These are phyloP conservation scores for Ceyx melanurus DNA, from an alignment of 2,113 vertebrate genomes.

Conservation along the genomic window DNA sequence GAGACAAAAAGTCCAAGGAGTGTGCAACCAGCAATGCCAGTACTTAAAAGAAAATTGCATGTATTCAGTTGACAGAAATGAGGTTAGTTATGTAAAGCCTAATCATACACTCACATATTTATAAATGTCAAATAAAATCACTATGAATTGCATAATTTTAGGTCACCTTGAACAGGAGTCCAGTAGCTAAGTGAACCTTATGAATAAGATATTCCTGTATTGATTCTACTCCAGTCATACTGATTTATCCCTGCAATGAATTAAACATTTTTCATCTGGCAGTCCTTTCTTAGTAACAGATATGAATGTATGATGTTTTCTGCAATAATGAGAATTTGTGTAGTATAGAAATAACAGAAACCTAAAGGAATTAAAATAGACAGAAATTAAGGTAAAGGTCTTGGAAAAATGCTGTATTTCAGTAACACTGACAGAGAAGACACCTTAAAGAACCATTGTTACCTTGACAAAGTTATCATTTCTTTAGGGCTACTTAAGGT, in stretches of 20 bases:
- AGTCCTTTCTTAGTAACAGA: background rate
- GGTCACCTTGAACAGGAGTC: background rate
- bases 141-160: background rate
- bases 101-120: background rate
- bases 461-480: background rate
- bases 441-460: background rate
- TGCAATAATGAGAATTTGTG: background rate
- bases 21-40: background rate
- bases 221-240: background rate
- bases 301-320: background rate
- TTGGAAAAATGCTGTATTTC: background rate
- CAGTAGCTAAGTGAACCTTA: background rate
- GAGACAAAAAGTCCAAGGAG: background rate
- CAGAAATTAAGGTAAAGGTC: background rate
- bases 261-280: background rate
- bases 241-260: background rate
- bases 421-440: background rate
- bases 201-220: background rate
- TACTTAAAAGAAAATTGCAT: background rate
- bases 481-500: background rate
- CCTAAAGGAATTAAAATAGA: background rate
- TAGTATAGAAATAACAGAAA: background rate
- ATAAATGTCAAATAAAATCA: background rate
- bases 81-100: conserved; percentile 29
- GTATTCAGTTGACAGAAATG: background rate